Percentiles rank a stretch among this genome's conserved stretches.
phyloP scores from a whole-genome alignment of 2,113 vertebrate genomes.

The Sylvia atricapilla region DNA sequence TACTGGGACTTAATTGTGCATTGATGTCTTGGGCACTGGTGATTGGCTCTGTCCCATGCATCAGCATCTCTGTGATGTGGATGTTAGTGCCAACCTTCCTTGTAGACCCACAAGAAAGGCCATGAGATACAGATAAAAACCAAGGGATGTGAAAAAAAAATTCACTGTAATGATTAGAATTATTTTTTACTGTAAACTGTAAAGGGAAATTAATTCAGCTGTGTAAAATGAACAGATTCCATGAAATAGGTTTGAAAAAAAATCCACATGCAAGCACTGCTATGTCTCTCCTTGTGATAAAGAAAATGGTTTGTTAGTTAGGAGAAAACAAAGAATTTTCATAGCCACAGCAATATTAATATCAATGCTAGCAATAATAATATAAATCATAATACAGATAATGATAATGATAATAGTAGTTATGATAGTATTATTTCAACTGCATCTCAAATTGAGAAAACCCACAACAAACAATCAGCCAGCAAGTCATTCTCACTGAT shows the following conservation, averaged over 20 bases:
- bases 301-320: background rate
- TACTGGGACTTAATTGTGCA: background rate
- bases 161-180: background rate
- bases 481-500: background rate
- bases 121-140: background rate
- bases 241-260: background rate
- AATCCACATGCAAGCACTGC: background rate
- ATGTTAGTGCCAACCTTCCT: background rate
- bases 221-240: background rate
- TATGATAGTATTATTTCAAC: background rate
- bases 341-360: background rate
- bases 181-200: background rate
- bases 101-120: background rate
- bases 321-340: background rate
- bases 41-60: background rate
- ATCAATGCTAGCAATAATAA: background rate
- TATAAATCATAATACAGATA: background rate
- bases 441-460: background rate
- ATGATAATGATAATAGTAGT: background rate
- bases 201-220: background rate
- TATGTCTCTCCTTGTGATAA: background rate
- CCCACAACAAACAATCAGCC: background rate
- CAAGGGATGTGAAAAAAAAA: background rate
- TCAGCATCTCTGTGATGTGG: background rate
- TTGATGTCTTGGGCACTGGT: background rate